Evolutionary conservation across 2,797 vertebrate genomes (phyloP), one percentile per base, ranked within the genome.

Genomic region (Adrianichthys oophorus): DNA sequence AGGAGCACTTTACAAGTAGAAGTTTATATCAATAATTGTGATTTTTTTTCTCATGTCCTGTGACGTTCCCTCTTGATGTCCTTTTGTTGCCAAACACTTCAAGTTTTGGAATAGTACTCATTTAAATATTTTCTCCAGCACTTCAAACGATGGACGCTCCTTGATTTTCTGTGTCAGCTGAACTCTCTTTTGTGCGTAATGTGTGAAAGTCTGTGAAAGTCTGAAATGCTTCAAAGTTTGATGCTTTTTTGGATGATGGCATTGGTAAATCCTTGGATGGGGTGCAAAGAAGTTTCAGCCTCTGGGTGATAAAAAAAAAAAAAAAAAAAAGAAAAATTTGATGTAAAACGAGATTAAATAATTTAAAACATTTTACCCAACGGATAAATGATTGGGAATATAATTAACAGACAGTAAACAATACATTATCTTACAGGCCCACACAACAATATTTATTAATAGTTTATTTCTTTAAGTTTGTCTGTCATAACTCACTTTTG

Each of bases 161-260:
- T 43, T 66, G 71, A 48, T 13, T 4, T 56, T 23, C 15, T 52
- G 4, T 52, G 18, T 56, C 42, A 10, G 49, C 32, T 15, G 55
- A 24, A 29, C 8, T 18, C 19, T 64, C 63, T 60, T 26, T 26
- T 0, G 41, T 50, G 45, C 75, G 85, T 46, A 92, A 79, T 16
- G 90, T 91, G 58, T 62, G 43, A 4, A 91, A 63, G 37, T 56
- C 78, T 47, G 79, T 91, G 60, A 92, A 92, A 1, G 86, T 85
- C 49, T 90, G 79, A 74, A 93, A 92, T 7, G 87, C 80, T 43
- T 69, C 67, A 19, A 45, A 53, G 56, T 80, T 76, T n/a, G 59
- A 21, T 15, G 53, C 8, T 45, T 52, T 65, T 50, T 77, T 84
- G 45, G 15, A n/a, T 24, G 54, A 17, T 55, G 74, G 59, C 42